Evolutionary conservation across 2,888 invertebrate species (phyloP).

Genomic region (Thymelicus acteon): DNA sequence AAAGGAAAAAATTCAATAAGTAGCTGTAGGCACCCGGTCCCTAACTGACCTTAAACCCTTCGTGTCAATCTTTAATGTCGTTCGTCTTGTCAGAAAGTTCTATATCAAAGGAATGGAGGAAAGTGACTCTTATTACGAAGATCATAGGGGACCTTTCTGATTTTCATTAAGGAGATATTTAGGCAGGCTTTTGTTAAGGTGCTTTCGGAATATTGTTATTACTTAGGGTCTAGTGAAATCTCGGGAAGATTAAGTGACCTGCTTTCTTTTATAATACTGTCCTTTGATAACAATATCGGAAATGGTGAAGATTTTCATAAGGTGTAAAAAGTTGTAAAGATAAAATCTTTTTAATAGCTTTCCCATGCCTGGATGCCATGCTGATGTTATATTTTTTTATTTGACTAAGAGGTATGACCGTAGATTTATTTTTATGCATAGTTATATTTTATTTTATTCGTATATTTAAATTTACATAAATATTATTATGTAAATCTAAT

Average conservation of each 20-base stretch:
- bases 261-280: not conserved
- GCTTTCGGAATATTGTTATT: conserved; percentile 32
- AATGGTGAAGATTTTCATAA: not conserved
- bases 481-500: too few species aligned
- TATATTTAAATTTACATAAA: too few species aligned
- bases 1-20: conserved; percentile 35
- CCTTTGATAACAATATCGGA: not conserved
- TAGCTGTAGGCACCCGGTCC: conserved; percentile 26
- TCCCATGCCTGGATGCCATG: too few species aligned
- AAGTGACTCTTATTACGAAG: conserved; percentile 5
- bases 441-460: too few species aligned
- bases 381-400: too few species aligned
- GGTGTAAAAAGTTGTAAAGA: too few species aligned
- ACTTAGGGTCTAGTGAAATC: conserved; percentile 16
- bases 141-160: conserved; percentile 11
- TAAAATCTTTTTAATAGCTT: too few species aligned
- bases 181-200: conserved; percentile 30
- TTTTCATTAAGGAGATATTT: conserved; percentile 28
- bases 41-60: conserved; percentile 36
- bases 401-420: too few species aligned
- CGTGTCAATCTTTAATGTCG: conserved; percentile 35
- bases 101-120: not conserved
- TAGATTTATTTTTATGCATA: too few species aligned
- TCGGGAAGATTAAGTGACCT: conserved; percentile 24
- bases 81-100: conserved; percentile 35